Evolutionary conservation across 2,888 invertebrate species (phyloP).

Genomic region (Spilarctia lutea): DNA sequence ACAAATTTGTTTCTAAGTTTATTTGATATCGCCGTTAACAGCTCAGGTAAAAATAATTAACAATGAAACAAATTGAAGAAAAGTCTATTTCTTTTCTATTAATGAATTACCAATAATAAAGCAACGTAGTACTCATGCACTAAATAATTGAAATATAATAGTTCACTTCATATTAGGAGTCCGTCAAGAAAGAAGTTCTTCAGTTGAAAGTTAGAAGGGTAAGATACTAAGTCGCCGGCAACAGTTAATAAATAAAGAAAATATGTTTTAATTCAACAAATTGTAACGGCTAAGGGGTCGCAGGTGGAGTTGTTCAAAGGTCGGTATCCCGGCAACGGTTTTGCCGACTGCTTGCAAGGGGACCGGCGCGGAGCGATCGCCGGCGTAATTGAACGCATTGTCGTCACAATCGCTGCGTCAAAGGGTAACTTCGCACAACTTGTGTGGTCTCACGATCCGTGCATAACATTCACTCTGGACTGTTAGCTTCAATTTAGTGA

Average conservation of each 20-base stretch:
- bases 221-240: no score
- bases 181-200: no score
- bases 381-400: slow-evolving; percentile 39
- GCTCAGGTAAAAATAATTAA: no score
- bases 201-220: no score
- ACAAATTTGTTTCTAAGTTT: no score
- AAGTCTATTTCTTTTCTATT: no score
- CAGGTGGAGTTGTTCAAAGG: slow-evolving; percentile 27
- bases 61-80: no score
- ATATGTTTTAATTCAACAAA: background rate
- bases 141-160: no score
- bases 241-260: background rate
- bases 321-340: slow-evolving; percentile 27
- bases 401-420: slow-evolving; percentile 16
- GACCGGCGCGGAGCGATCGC: background rate
- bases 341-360: background rate
- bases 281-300: slow-evolving; percentile 21
- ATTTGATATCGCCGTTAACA: no score
- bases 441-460: slow-evolving; percentile 16
- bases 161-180: no score
- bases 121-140: no score
- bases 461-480: background rate
- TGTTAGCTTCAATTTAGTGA: background rate
- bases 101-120: no score
- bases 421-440: slow-evolving; percentile 28